Base-by-base conservation (phyloP, 2,888 invertebrate species). In the Eulithis testata region DNA sequence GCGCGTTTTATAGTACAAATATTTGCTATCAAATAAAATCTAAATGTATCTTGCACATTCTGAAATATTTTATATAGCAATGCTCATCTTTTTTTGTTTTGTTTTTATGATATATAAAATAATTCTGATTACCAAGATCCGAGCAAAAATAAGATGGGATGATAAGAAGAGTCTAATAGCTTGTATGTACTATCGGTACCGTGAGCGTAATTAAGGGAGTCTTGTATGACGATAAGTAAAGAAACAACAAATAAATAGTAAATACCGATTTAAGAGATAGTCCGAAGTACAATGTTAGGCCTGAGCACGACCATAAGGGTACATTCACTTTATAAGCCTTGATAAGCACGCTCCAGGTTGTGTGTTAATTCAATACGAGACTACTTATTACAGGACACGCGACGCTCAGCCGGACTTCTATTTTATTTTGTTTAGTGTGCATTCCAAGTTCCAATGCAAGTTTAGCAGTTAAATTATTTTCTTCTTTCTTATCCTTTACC, bases 211-310 rank as follows among this genome's bases (percentile, higher is more conserved):
- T 66, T 66, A 66, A 62, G 14, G 11, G 50, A 63, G 56, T 52
- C 60, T 60, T 56, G 63, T 60, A 63, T 63, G 63, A 59, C 59
- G 40, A 55, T 66, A 66, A 58, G 53, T 58, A 45, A 59, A 44
- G 27, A 31, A 45, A 59, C 54, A 45, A 31, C 52, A 63, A 63
- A 66, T 60, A 66, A 60, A 63, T 63, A 63, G 63, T 63, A 43
- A 54, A 63, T 59, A 56, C 63, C 45, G 60, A 66, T 66, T 44
- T 37, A 59, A 37, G 55, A 66, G 66, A 66, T 66, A 63, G 63
- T 62, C 59, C 59, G 45, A 49, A 12, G 43, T 63, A 60, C 59
- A 66, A 63, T 63, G 62, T 66, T 66, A 59, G 59, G 59, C 31
- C 12, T 55, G 58, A 62, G 59, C 31, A 11, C 51, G 58, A 62